Base-by-base conservation (phyloP, 2,888 invertebrate genomes). In the Tanaodytes sp. region DNA sequence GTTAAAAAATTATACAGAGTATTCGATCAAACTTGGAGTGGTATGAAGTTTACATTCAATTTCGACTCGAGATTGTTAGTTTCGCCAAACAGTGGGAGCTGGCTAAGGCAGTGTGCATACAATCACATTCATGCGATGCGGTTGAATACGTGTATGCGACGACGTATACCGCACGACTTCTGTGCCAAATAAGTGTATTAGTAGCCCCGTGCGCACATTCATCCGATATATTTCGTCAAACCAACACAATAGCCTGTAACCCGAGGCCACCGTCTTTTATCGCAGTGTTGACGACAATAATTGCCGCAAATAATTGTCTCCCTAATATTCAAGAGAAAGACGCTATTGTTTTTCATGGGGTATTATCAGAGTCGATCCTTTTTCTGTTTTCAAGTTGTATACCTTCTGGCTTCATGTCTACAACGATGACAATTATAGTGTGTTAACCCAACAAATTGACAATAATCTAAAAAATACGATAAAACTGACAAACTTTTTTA, bases 211-310 rank as follows among this genome's bases (percentile, higher is more conserved):
- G 74, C 75, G 75, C 75, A 71, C 75, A 76, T 77, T 80, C 79
- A 79, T 79, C 80, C 76, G 70, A 76, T 71, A 75, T 76, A 77
- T 77, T 77, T 72, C 73, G 71, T 72, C 63, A 63, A 67, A 61
- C 55, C 63, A 14, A 27, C 51, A 73, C 73, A 71, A 73, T 68
- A 30, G 64, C 14, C 51, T 67, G 73, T 75, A 76, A 76, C 71
- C 74, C 67, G 73, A 76, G 68, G 74, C 70, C 46, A 42, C 48
- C 37, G 58, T 66, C 64, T 71, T 68, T 66, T 66, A 64, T 52
- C 67, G 66, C 68, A 65, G 71, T 72, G 66, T 73, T 75, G 73
- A 73, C 73, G 73, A 71, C 68, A 65, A 70, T 65, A 62, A 70
- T 61, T 65, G 65, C 70, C 43, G 57, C 48, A 58, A 65, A 65